These are phyloP conservation scores for Blastomussa wellsi DNA, from an alignment of 92 coral and sea anemone species.

Conservation along the genomic window DNA sequence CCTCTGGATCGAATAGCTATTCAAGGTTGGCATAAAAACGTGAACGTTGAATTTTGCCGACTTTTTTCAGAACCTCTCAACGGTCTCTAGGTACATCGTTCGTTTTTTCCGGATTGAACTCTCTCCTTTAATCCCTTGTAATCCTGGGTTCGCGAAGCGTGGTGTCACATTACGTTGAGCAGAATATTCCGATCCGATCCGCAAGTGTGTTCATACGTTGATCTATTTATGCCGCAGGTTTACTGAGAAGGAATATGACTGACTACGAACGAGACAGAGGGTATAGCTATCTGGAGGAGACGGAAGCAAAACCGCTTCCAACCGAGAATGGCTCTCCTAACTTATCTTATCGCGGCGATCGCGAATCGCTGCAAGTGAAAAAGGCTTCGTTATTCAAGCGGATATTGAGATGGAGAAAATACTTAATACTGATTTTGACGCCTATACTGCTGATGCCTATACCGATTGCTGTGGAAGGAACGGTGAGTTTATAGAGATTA, in stretches of 20 bases:
- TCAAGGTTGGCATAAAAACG: not conserved
- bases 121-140: not conserved
- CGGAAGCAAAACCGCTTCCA: not conserved
- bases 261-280: not conserved
- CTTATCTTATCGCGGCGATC: not conserved
- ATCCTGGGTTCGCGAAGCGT: not conserved
- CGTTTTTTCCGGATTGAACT: not conserved
- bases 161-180: not conserved
- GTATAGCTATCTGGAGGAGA: conserved; percentile 12
- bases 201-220: not conserved
- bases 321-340: not conserved
- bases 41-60: not conserved
- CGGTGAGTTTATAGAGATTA: conserved; percentile 60
- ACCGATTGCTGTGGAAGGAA: conserved; percentile 58
- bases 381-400: conserved; percentile 15
- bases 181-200: not conserved
- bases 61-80: not conserved
- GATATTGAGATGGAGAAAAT: conserved; percentile 57
- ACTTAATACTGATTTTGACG: conserved; percentile 58
- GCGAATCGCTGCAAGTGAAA: not conserved
- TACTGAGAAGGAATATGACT: not conserved
- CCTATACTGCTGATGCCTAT: conserved; percentile 65
- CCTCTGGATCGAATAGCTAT: not conserved
- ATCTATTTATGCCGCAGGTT: not conserved
- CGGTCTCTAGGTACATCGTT: not conserved